Percentiles rank a stretch among this genome's conserved stretches.
Evolutionary conservation across 2,888 invertebrate species (phyloP).

Genomic region (Agrypnus murinus): DNA sequence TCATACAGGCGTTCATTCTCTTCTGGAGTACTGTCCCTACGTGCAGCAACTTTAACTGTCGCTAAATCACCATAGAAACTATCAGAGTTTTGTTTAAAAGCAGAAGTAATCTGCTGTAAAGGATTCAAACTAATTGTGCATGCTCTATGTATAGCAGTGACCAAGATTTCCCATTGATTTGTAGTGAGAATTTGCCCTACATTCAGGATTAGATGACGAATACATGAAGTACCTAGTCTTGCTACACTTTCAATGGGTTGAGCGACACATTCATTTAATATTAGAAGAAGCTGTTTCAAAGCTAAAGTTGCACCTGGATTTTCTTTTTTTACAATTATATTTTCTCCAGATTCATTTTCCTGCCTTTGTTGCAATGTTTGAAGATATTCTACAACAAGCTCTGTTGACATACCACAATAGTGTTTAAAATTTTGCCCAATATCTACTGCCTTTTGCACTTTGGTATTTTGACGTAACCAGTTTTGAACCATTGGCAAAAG

Average conservation of each 20-base stretch:
- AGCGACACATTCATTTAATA: conserved; percentile 92
- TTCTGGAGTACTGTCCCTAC: conserved; percentile 88
- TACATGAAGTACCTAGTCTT: conserved; percentile 92
- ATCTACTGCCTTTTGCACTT: conserved; percentile 82
- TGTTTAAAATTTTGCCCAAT: conserved; percentile 95
- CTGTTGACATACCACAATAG: conserved; percentile 94
- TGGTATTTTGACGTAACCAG: conserved; percentile 84
- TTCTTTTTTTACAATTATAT: conserved; percentile 63
- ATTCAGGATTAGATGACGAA: conserved; percentile 88
- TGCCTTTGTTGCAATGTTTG: conserved; percentile 81
- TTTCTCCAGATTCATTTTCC: conserved; percentile 50
- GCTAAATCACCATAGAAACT: conserved; percentile 96
- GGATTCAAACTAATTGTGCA: conserved; percentile 91
- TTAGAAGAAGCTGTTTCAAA: conserved; percentile 87
- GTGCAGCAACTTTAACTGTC: conserved; percentile 94
- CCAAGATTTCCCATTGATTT: conserved; percentile 91
- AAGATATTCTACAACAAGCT: conserved; percentile 90
- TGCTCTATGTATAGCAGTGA: conserved; percentile 87
- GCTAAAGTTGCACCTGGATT: conserved; percentile 83
- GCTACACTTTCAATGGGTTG: conserved; percentile 94
- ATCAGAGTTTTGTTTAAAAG: conserved; percentile 93
- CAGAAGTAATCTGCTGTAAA: conserved; percentile 89
- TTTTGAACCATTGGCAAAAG: conserved; percentile 94
- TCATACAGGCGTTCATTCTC: conserved; percentile 91
- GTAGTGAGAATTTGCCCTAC: conserved; percentile 87